phyloP scores from a whole-genome alignment of 2,113 vertebrate genomes.

The Salvelinus sp. region DNA sequence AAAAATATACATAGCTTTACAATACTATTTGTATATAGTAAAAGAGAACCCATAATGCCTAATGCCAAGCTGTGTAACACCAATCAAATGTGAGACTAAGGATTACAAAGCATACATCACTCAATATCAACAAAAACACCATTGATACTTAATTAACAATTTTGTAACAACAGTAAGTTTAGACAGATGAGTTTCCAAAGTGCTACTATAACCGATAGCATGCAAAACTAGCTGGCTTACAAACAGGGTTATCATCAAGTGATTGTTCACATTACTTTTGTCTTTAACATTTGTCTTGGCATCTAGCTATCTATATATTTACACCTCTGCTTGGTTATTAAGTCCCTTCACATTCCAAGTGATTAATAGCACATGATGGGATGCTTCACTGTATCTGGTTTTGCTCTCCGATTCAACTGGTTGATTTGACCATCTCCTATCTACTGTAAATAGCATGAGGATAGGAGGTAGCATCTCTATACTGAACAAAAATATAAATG shows the following conservation, averaged over 20 bases:
- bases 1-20: conserved; percentile 56
- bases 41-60: conserved; percentile 35
- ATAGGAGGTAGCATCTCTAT: no score
- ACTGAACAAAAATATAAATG: no score
- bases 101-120: background rate
- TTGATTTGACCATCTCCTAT: no score
- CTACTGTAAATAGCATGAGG: background rate
- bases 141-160: background rate
- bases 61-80: conserved; percentile 21
- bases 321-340: conserved; percentile 5
- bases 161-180: background rate
- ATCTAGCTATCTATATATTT: conserved; percentile 62
- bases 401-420: background rate
- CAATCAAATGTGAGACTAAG: conserved; percentile 10
- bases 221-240: conserved; percentile 18
- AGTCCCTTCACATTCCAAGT: background rate
- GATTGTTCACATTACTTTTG: conserved; percentile 62
- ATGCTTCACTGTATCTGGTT: conserved; percentile 1
- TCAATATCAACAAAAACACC: background rate
- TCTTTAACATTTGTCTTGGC: conserved; percentile 66
- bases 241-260: conserved; percentile 11
- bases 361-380: background rate
- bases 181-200: background rate
- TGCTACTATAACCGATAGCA: background rate
- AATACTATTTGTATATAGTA: conserved; percentile 21